These are phyloP conservation scores for Cyanoramphus novaezelandiae DNA, from an alignment of 2,113 vertebrate genomes.

Conservation along the genomic window DNA sequence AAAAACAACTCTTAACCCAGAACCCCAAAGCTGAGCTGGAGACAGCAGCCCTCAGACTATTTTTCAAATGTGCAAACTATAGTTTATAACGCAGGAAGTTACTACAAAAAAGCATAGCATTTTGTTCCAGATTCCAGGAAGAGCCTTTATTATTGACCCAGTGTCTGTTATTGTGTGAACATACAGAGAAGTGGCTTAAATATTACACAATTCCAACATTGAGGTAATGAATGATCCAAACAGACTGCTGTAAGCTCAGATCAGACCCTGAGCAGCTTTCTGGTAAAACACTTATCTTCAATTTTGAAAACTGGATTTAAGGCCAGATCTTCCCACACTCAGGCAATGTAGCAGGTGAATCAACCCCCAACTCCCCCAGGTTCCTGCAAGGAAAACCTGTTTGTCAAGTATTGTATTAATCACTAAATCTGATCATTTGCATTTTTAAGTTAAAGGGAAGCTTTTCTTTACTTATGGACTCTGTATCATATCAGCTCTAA, in stretches of 20 bases:
- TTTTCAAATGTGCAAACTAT: not conserved
- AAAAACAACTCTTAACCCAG: not conserved
- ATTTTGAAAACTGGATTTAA: not conserved
- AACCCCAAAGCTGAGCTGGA: not conserved
- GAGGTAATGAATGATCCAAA: not conserved
- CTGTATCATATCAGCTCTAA: not conserved
- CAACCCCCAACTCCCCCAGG: not conserved
- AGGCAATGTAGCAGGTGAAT: not conserved
- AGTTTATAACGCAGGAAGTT: not conserved
- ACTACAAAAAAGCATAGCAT: not conserved
- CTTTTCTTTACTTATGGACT: not conserved
- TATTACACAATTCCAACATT: not conserved
- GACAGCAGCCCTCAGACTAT: not conserved
- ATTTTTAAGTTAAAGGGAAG: not conserved
- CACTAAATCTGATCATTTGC: not conserved
- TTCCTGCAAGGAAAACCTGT: not conserved
- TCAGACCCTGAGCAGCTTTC: not conserved
- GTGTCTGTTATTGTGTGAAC: not conserved
- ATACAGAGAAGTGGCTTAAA: not conserved
- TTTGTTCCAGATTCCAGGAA: not conserved
- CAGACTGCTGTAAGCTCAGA: not conserved
- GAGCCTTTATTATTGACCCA: not conserved
- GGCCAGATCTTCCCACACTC: not conserved
- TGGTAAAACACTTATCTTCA: not conserved
- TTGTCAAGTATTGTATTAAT: not conserved